phyloP scores from a whole-genome alignment of 2,113 vertebrate species.

The Sinocyclocheilus anshuiensis region DNA sequence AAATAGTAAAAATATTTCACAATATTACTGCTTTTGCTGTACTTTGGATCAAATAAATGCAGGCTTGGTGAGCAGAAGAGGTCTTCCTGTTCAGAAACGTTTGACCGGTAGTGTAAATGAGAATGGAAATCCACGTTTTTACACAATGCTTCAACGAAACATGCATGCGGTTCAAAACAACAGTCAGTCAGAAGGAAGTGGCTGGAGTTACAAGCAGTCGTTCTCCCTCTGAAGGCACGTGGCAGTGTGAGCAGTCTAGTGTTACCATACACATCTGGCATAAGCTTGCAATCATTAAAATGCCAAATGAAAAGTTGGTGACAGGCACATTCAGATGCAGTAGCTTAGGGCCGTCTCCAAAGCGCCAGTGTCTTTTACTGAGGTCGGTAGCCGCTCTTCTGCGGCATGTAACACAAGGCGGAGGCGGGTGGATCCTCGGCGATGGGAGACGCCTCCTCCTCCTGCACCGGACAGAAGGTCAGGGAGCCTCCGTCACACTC shows the following conservation, averaged over 20 bases:
- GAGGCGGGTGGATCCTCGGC: slow-evolving; percentile 48
- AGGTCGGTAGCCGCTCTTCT: slow-evolving; percentile 88
- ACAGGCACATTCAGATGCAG: neutral
- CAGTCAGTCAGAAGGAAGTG: neutral
- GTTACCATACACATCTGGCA: neutral
- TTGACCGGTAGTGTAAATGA: neutral
- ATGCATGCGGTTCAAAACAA: neutral
- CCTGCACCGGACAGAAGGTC: slow-evolving; percentile 68
- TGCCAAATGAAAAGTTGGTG: neutral
- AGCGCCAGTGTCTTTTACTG: slow-evolving; percentile 70
- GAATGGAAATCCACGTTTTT: neutral
- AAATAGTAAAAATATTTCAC: too few species aligned
- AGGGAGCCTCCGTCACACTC: too few species aligned
- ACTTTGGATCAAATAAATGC: too few species aligned
- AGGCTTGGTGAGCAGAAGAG: too few species aligned
- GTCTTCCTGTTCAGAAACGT: too few species aligned
- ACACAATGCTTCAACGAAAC: neutral
- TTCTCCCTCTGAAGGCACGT: neutral
- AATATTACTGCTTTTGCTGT: too few species aligned
- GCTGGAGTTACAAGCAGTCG: neutral
- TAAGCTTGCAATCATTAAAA: neutral
- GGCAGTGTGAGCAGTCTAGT: slow-evolving; percentile 8
- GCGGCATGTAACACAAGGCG: slow-evolving; percentile 82
- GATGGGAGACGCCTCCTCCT: slow-evolving; percentile 63
- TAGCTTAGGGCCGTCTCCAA: neutral